Base-by-base conservation (phyloP, 1,140 invertebrate genomes). In the Drosophila bocqueti region DNA sequence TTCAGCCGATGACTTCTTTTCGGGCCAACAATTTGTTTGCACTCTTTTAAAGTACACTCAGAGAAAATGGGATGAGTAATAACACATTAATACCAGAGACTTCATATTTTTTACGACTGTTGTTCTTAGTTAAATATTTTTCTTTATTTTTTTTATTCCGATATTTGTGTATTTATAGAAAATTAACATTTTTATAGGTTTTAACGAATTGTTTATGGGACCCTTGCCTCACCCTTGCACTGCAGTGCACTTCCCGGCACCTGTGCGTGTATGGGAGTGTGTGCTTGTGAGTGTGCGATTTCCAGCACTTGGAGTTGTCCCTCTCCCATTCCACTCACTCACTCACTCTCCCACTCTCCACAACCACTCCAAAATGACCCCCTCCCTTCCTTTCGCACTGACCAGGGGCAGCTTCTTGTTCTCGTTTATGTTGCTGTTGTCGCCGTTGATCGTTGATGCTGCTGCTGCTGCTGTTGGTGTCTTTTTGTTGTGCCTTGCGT, bases 21-120 rank as follows among this genome's bases (percentile, higher is more conserved):
- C 64, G 58, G 77, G 67, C 52, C 77, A 80, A 84, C 77, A 84
- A 84, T 73, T 77, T 80, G 63, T 80, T 65, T 43, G 59, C 71
- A 65, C 61, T 45, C 36, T 36, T 65, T 29, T 21, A 31, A 40
- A 62, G 43, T 55, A 34, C 36, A 64, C 62, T 42, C 5, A 1
- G 21, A 43, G 16, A 58, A 58, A 43, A 54, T 1, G 16, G 0
- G 1, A 26, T 26, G 21, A 26, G 5, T 21, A 15, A 21, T 18
- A 31, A 11, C 13, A 18, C 1, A 31, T 36, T 18, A 3, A 52
- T 13, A 13, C 8, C 4, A 50, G 0, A 50, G 16, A 29, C 45
- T 15, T 16, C 0, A n/a, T n/a, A n/a, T 29, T 11, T 54, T 36
- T 16, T n/a, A 13, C 5, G 0, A 50, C 0, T 1, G 9, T 29